Evolutionary conservation across 2,888 invertebrate species (phyloP).

Genomic region (Anorthoa munda): DNA sequence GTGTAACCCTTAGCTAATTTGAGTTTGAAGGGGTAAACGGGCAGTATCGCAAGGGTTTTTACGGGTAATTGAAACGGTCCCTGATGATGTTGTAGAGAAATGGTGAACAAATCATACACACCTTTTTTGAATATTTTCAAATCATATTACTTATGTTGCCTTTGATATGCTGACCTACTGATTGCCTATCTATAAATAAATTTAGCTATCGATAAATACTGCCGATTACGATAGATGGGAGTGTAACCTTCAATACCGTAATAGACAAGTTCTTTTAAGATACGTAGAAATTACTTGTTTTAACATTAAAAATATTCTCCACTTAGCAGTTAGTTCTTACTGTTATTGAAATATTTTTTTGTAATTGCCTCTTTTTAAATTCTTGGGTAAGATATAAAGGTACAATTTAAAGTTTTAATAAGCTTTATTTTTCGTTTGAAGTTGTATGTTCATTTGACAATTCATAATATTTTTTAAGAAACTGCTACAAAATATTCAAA

Average conservation of each 20-base stretch:
- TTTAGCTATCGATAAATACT: conserved; percentile 37
- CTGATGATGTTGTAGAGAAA: background rate
- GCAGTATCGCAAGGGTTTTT: too few relatives aligned
- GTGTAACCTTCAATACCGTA: conserved; percentile 37
- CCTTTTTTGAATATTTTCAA: conserved; percentile 6
- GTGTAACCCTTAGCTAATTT: background rate
- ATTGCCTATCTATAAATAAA: conserved; percentile 35
- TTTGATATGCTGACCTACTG: conserved; percentile 51
- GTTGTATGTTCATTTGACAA: background rate
- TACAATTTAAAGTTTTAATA: conserved; percentile 6
- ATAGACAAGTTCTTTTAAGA: conserved; percentile 12
- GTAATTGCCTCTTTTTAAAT: background rate
- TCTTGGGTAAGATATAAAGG: background rate
- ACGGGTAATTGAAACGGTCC: background rate
- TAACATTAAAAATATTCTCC: background rate
- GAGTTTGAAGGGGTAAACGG: background rate
- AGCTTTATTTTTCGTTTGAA: background rate
- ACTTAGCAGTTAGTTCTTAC: background rate
- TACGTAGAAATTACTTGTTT: background rate
- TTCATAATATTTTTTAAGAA: background rate
- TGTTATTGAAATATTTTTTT: too few relatives aligned
- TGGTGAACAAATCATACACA: background rate
- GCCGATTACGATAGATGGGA: conserved; percentile 42
- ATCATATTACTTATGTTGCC: conserved; percentile 15
- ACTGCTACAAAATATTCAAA: background rate